phyloP scores from a whole-genome alignment of 2,113 vertebrate genomes.

The Atherinomorus stipes region DNA sequence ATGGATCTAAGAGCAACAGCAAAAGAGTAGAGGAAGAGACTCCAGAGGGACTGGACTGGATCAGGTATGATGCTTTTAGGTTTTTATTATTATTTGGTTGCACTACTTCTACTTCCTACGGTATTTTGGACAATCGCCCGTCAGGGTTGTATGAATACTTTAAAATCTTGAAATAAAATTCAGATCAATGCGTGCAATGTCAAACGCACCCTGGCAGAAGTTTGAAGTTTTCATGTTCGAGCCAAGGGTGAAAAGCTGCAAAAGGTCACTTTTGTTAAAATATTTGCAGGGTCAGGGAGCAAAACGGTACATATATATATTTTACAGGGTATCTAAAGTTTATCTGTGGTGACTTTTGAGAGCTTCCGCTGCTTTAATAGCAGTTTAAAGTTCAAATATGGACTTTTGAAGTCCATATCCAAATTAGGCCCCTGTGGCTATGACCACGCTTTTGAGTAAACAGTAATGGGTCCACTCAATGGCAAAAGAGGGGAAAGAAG shows the following conservation, averaged over 20 bases:
- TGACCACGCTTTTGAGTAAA: constrained; percentile 38
- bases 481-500: constrained; percentile 13
- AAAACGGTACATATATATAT: constrained; percentile 15
- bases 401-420: constrained; percentile 53
- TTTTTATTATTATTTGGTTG: no score
- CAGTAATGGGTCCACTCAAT: constrained; percentile 42
- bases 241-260: constrained; percentile 32
- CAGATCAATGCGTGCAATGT: constrained; percentile 22
- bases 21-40: neutral
- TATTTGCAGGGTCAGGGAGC: constrained; percentile 46
- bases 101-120: no score
- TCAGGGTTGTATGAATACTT: constrained; percentile 13
- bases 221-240: constrained; percentile 45
- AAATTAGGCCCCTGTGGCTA: constrained; percentile 61
- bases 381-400: constrained; percentile 61
- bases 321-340: constrained; percentile 14
- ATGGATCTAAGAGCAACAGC: constrained; percentile 19
- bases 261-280: constrained; percentile 52
- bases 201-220: constrained; percentile 22
- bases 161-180: constrained; percentile 40
- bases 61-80: constrained; percentile 39
- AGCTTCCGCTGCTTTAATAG: constrained; percentile 39
- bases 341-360: constrained; percentile 36
- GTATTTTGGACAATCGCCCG: constrained; percentile 22
- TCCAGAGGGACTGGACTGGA: constrained; percentile 12